Evolutionary conservation across 64 coral and sea anemone genomes (phyloP).

Genomic region (Platygyra sinensis): DNA sequence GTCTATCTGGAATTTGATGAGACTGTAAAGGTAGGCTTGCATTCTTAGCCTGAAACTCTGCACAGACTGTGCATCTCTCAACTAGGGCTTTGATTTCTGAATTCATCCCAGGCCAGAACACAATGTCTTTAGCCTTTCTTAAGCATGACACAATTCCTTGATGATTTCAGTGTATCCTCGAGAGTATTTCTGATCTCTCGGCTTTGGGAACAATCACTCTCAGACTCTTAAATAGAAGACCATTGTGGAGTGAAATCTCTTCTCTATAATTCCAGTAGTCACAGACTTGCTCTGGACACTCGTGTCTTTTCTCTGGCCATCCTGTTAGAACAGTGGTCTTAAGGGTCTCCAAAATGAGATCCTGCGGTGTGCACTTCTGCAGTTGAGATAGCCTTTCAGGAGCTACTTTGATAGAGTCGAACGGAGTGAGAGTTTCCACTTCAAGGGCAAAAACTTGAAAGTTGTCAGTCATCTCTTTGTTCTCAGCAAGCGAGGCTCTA

Average conservation of each 20-base stretch:
- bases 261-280: constrained; percentile 68
- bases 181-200: constrained; percentile 61
- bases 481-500: too few species aligned
- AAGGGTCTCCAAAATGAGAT: constrained; percentile 40
- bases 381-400: constrained; percentile 56
- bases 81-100: too few species aligned
- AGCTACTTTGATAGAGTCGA: constrained; percentile 55
- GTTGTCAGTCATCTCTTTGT: constrained; percentile 23
- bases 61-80: too few species aligned
- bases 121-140: too few species aligned
- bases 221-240: constrained; percentile 65
- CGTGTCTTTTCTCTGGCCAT: constrained; percentile 63
- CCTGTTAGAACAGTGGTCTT: constrained; percentile 51
- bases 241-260: too few species aligned
- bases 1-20: too few species aligned
- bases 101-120: too few species aligned
- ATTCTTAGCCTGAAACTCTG: too few species aligned
- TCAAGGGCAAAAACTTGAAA: constrained; percentile 69
- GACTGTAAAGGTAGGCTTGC: too few species aligned
- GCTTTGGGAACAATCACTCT: constrained; percentile 66
- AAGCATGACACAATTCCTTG: too few species aligned
- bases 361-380: constrained; percentile 39
- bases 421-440: constrained; percentile 45
- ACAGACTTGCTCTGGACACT: constrained; percentile 32
- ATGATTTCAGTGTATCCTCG: constrained; percentile 70